These are phyloP conservation scores for Callopanchax toddi DNA, from an alignment of 2,113 vertebrate genomes.

Conservation along the genomic window DNA sequence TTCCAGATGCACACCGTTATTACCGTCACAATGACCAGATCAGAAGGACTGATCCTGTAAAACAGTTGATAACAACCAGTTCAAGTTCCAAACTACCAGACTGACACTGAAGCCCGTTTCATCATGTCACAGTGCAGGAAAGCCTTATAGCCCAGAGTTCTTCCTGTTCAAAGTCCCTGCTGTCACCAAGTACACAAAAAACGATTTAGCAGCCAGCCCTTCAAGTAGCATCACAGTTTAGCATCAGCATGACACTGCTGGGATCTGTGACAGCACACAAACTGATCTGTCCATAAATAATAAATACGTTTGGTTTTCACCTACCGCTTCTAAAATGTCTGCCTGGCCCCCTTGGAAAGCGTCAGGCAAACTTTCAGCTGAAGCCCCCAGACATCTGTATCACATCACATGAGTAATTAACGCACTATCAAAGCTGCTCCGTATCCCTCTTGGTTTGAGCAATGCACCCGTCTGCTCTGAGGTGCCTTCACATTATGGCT, in stretches of 20 bases:
- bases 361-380: constrained; percentile 83
- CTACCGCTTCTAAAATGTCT: constrained; percentile 86
- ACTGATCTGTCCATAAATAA: constrained; percentile 83
- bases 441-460: constrained; percentile 81
- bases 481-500: constrained; percentile 81
- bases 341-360: constrained; percentile 81
- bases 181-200: constrained; percentile 83
- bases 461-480: constrained; percentile 79
- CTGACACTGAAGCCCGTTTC: constrained; percentile 58
- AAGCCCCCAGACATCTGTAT: constrained; percentile 85
- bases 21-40: constrained; percentile 42
- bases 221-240: constrained; percentile 84
- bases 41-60: constrained; percentile 4
- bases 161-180: constrained; percentile 81
- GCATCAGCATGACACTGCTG: constrained; percentile 78
- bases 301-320: constrained; percentile 84
- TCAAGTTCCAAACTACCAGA: constrained; percentile 70
- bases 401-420: constrained; percentile 87
- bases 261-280: constrained; percentile 82
- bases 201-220: constrained; percentile 84
- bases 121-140: constrained; percentile 69
- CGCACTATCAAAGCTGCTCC: constrained; percentile 81
- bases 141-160: constrained; percentile 72
- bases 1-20: no score
- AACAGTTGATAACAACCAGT: constrained; percentile 18